A percentile compares a stretch with the other conserved stretches of the same genome.
Evolutionary conservation across 2,797 vertebrate genomes (phyloP).

Genomic region (Rhinichthys osculus): DNA sequence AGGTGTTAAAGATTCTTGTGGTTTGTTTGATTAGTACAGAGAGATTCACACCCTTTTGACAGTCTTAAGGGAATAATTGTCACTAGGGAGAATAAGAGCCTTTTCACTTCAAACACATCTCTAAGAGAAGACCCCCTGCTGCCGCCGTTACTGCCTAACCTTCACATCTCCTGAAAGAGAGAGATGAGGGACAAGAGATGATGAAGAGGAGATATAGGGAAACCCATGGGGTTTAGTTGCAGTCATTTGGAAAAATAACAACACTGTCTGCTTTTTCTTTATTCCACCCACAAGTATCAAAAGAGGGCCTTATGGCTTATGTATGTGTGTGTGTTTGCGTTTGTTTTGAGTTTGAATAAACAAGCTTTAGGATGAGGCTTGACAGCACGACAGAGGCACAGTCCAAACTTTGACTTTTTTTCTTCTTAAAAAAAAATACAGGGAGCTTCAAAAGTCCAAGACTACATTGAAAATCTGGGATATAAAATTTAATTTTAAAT

Average conservation of each 20-base stretch:
- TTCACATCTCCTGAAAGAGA: conserved; percentile 13
- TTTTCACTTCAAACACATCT: conserved; percentile 67
- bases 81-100: conserved; percentile 60
- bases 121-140: conserved; percentile 61
- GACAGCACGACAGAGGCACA: background rate
- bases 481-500: background rate
- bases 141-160: conserved; percentile 49
- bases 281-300: conserved; percentile 8
- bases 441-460: background rate
- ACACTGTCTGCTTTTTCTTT: background rate
- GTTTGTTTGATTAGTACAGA: conserved; percentile 58
- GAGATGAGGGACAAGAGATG: conserved; percentile 33
- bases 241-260: conserved; percentile 28
- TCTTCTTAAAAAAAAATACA: background rate
- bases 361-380: conserved; percentile 16
- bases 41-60: conserved; percentile 44
- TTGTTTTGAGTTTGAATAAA: conserved; percentile 38
- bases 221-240: conserved; percentile 15
- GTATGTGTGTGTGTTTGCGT: background rate
- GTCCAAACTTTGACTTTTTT: conserved; percentile 11
- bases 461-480: background rate
- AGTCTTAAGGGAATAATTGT: conserved; percentile 64
- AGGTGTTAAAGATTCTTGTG: conserved; percentile 9
- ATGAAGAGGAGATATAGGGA: conserved; percentile 10
- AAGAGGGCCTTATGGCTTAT: conserved; percentile 21